Base-by-base conservation (phyloP, 2,113 vertebrate genomes). In the Hippocampus zosterae region DNA sequence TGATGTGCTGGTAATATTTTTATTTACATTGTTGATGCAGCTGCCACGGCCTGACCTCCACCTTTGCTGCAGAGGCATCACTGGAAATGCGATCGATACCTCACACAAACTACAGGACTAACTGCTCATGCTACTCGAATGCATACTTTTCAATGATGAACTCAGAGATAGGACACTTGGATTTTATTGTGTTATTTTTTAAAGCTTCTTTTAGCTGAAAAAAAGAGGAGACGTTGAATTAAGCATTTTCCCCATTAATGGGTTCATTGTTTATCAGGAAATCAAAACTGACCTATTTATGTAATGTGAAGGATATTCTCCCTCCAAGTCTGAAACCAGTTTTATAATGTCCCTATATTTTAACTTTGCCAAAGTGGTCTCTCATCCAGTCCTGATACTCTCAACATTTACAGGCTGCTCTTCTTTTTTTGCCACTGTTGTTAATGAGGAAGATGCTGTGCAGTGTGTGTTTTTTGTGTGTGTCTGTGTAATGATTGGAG, bases 401-500 rank as follows among this genome's bases (percentile, higher is more conserved):
- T 65, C 44, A 70, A 67, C 66, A 71, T 73, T 66, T 68, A 46
- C 68, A 69, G 67, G 29, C 59, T 68, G 66, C 69, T 42, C 16
- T 27, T 76, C 56, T 74, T 68, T 73, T 60, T 72, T 61, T 73
- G 65, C 46, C 8, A 12, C 68, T 41, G 33, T 74, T 8, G 2
- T 46, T 46, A 72, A 65, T 61, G 72, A 72, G 61, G 27, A 56
- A 41, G 64, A 69, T 41, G 1, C 65, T 56, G 8, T 68, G 63
- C 11, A 52, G 52, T 66, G 67, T 62, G 50, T 25, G 33, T 66
- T 53, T 19, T 74, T 9, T 60, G 19, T 66, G 44, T 52, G 65
- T 65, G 7, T 64, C 66, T 62, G 40, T 65, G 48, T 84, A 82
- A 85, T 76, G 78, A 84, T 79, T 53, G 56, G 74, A 73, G 79